Conservation (phyloP, 2,113 vertebrate species). For the Ailuropoda melanoleuca region DNA sequence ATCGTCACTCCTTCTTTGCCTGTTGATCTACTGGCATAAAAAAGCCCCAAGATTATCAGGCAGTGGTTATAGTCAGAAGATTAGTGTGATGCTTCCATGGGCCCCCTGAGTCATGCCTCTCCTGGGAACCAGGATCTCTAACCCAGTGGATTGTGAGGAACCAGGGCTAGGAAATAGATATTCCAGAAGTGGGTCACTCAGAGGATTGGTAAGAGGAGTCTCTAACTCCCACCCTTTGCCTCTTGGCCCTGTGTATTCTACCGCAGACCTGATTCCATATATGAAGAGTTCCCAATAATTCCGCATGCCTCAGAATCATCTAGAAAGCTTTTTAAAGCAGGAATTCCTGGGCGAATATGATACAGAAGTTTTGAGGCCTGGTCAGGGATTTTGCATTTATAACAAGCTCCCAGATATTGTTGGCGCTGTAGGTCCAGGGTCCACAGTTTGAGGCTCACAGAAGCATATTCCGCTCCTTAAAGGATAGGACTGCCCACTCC, state of each 20-base stretch:
- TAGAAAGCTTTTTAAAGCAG: background rate
- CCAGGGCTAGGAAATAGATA: background rate
- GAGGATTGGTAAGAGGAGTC: too few relatives aligned
- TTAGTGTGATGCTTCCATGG: background rate
- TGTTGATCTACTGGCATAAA: background rate
- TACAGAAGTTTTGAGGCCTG: background rate
- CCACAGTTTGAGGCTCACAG: background rate
- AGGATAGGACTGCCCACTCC: background rate
- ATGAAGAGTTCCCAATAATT: too few relatives aligned
- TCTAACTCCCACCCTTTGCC: background rate
- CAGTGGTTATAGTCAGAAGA: background rate
- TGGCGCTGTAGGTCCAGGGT: background rate
- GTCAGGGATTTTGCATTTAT: background rate
- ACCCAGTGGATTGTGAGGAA: background rate
- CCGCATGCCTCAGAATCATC: background rate
- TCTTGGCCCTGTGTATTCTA: fast-evolving
- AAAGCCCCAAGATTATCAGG: background rate
- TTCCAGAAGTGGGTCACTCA: background rate
- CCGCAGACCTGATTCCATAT: fast-evolving
- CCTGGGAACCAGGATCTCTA: background rate
- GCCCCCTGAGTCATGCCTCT: background rate
- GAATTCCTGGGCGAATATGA: background rate
- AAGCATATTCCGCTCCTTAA: background rate
- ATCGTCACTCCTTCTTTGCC: background rate
- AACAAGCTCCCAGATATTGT: background rate